These are phyloP conservation scores for Himalopsyche kuldschensis DNA, from an alignment of 2,888 invertebrate species.

Conservation along the genomic window DNA sequence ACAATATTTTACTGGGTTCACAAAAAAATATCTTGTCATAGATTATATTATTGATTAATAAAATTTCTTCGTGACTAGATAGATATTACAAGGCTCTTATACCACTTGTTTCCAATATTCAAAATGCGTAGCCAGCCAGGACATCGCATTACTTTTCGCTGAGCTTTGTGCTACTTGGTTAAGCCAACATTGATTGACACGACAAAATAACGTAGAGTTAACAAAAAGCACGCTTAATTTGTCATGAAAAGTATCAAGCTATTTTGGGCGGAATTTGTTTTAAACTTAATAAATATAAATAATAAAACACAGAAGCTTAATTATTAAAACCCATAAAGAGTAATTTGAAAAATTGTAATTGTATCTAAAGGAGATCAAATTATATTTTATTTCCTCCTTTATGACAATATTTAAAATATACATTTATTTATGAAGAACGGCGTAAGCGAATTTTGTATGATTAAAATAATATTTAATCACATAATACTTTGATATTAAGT, in stretches of 20 bases:
- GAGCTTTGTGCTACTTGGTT: not conserved
- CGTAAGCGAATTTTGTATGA: too few relatives aligned
- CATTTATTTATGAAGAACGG: too few relatives aligned
- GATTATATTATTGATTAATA: too few relatives aligned
- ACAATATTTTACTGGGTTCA: too few relatives aligned
- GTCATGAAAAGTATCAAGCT: not conserved
- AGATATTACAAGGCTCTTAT: too few relatives aligned
- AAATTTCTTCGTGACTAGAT: too few relatives aligned
- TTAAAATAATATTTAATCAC: too few relatives aligned
- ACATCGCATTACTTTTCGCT: not conserved
- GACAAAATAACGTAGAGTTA: not conserved
- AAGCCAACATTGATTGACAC: slow-evolving; percentile 3
- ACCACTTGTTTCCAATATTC: too few relatives aligned
- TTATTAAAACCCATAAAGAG: not conserved
- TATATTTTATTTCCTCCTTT: too few relatives aligned
- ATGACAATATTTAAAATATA: too few relatives aligned
- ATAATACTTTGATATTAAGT: too few relatives aligned
- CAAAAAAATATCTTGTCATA: too few relatives aligned
- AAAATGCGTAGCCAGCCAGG: not conserved
- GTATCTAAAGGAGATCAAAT: not conserved
- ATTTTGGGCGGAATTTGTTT: not conserved
- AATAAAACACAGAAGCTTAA: not conserved
- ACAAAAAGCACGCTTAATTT: not conserved
- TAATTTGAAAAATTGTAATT: not conserved
- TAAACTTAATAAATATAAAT: not conserved